These are phyloP conservation scores for Nannospalax galili DNA, from an alignment of 2,113 vertebrate genomes.

Conservation along the genomic window DNA sequence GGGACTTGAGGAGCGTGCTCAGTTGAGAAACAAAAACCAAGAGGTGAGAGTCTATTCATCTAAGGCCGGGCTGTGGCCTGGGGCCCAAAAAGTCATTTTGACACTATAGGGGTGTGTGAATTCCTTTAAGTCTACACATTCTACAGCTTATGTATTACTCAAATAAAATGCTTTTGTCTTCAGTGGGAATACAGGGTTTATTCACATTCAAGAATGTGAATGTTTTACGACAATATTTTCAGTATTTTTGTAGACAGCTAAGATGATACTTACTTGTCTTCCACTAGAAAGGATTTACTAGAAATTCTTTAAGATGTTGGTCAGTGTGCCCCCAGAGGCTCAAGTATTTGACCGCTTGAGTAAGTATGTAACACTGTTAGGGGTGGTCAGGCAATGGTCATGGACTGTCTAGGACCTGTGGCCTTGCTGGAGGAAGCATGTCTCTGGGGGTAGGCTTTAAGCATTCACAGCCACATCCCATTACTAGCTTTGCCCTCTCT, in stretches of 20 bases:
- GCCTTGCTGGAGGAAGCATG: too few relatives aligned
- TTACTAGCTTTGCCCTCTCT: too few relatives aligned
- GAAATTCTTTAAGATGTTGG: not conserved
- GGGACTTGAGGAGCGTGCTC: not conserved
- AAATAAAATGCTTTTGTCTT: not conserved
- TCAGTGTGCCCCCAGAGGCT: too few relatives aligned
- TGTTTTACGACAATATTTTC: not conserved
- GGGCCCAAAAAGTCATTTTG: too few relatives aligned
- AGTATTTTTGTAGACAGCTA: not conserved
- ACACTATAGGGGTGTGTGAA: accelerated
- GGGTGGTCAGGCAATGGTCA: too few relatives aligned
- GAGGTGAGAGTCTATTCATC: accelerated
- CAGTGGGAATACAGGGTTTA: not conserved
- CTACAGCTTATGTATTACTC: not conserved
- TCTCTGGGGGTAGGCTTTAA: too few relatives aligned
- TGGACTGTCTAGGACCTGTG: too few relatives aligned
- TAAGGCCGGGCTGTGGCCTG: accelerated
- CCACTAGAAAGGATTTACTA: too few relatives aligned
- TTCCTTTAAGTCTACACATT: not conserved
- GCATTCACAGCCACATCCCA: too few relatives aligned
- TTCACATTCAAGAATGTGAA: not conserved
- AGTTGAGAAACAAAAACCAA: not conserved
- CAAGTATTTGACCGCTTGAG: too few relatives aligned
- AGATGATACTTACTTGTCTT: too few relatives aligned
- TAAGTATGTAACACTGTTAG: too few relatives aligned